Conservation (phyloP, 2,797 vertebrate species). For the Crypturellus tataupa region DNA sequence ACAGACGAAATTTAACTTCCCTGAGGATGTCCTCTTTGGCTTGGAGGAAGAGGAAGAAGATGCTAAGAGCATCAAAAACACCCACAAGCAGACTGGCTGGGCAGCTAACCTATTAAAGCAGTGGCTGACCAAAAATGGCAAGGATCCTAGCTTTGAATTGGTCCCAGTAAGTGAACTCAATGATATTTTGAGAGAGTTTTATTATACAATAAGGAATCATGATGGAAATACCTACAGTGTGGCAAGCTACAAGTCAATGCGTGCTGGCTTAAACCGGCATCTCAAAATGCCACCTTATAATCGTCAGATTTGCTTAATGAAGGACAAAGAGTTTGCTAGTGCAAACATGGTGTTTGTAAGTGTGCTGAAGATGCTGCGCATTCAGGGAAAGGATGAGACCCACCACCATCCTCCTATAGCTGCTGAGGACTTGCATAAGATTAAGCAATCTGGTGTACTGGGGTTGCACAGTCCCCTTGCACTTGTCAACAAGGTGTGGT, state of each 20-base stretch:
- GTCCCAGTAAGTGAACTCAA: constrained; percentile 73
- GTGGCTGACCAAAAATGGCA: constrained; percentile 72
- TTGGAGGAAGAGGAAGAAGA: constrained; percentile 75
- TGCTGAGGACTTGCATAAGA: constrained; percentile 71
- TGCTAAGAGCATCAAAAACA: constrained; percentile 75
- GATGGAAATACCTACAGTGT: constrained; percentile 76
- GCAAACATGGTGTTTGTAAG: constrained; percentile 74
- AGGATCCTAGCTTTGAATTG: constrained; percentile 74
- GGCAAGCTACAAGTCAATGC: constrained; percentile 75
- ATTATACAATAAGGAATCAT: constrained; percentile 69
- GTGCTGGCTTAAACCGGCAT: constrained; percentile 76
- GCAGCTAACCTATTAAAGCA: constrained; percentile 72
- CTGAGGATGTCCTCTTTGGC: constrained; percentile 65
- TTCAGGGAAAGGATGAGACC: constrained; percentile 76
- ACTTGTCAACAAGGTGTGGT: constrained; percentile 77
- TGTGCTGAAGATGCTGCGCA: constrained; percentile 72
- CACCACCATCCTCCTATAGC: constrained; percentile 74
- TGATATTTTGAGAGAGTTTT: constrained; percentile 70
- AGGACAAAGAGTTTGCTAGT: constrained; percentile 75
- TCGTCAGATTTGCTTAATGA: constrained; percentile 75
- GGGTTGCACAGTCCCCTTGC: constrained; percentile 73
- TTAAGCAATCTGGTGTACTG: constrained; percentile 72
- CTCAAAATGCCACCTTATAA: constrained; percentile 74
- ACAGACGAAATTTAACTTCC: constrained; percentile 65
- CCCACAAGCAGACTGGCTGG: constrained; percentile 73